Evolutionary conservation across 2,888 invertebrate genomes (phyloP).

Genomic region (Andrena fulva): DNA sequence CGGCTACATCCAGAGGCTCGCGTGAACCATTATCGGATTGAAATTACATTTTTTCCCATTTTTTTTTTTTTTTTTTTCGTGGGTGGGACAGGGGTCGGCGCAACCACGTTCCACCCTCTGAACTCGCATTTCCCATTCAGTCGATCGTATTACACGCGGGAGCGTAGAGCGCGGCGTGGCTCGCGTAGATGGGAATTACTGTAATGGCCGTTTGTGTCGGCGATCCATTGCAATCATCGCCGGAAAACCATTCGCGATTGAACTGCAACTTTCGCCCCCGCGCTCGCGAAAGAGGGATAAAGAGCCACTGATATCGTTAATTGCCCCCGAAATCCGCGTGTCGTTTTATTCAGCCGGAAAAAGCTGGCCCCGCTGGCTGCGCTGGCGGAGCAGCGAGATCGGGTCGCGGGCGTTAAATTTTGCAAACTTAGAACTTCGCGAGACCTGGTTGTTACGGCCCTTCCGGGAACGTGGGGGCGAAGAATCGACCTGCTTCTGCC

Average conservation of each 20-base stretch:
- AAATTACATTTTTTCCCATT: constrained; percentile 32
- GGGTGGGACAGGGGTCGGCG: neutral
- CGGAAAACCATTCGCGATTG: constrained; percentile 20
- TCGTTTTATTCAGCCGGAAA: neutral
- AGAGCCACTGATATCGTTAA: constrained; percentile 21
- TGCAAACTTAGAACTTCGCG: constrained; percentile 24
- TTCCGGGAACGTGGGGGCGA: constrained; percentile 8
- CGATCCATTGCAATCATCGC: constrained; percentile 62
- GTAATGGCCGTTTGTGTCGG: constrained; percentile 50
- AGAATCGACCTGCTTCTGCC: constrained; percentile 33
- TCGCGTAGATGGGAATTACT: constrained; percentile 43
- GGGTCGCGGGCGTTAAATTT: neutral
- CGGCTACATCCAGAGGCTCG: constrained; percentile 36
- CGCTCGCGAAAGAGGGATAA: neutral
- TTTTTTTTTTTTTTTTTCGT: neutral
- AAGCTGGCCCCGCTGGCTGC: neutral
- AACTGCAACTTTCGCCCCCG: constrained; percentile 34
- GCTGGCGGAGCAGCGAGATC: neutral
- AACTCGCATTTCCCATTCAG: constrained; percentile 56
- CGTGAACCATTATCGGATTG: constrained; percentile 31
- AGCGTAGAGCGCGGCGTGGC: constrained; percentile 19
- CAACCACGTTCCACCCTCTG: constrained; percentile 5
- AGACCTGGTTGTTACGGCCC: constrained; percentile 45
- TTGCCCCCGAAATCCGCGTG: constrained; percentile 30
- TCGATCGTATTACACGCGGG: constrained; percentile 30